phyloP scores from a whole-genome alignment of 2,113 vertebrate genomes.

The Chaetodon trifascialis region DNA sequence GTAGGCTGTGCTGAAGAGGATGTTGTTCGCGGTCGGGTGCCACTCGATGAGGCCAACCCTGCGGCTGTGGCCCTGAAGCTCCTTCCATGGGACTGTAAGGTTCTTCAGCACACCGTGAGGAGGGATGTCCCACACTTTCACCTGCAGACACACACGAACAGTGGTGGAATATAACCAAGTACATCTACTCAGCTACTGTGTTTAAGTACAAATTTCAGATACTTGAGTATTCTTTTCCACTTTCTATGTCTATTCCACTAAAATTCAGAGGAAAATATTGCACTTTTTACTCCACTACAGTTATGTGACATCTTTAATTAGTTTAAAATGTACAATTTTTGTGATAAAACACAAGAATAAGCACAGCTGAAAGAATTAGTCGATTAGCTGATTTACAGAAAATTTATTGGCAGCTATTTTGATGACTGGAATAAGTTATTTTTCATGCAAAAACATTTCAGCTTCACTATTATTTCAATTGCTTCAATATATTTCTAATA shows the following conservation, averaged over 20 bases:
- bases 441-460: background rate
- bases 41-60: slow-evolving; percentile 93
- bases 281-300: background rate
- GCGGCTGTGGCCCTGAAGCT: slow-evolving; percentile 89
- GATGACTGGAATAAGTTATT: background rate
- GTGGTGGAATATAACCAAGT: background rate
- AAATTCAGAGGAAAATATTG: no score
- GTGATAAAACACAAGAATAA: background rate
- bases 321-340: background rate
- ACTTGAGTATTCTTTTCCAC: background rate
- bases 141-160: slow-evolving; percentile 74
- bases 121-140: slow-evolving; percentile 95
- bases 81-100: slow-evolving; percentile 87
- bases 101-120: slow-evolving; percentile 86
- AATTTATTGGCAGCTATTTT: background rate
- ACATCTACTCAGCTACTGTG: no score
- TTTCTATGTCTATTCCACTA: no score
- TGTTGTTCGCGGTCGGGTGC: slow-evolving; percentile 91
- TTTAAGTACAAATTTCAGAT: background rate
- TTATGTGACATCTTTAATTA: background rate
- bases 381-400: background rate
- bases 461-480: background rate
- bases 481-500: background rate
- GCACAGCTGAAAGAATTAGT: background rate
- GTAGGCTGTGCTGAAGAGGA: slow-evolving; percentile 93